A percentile compares a stretch with the other conserved stretches of the same genome.
Conservation (phyloP, 1,140 invertebrate genomes). For the Pararge aegeria region DNA sequence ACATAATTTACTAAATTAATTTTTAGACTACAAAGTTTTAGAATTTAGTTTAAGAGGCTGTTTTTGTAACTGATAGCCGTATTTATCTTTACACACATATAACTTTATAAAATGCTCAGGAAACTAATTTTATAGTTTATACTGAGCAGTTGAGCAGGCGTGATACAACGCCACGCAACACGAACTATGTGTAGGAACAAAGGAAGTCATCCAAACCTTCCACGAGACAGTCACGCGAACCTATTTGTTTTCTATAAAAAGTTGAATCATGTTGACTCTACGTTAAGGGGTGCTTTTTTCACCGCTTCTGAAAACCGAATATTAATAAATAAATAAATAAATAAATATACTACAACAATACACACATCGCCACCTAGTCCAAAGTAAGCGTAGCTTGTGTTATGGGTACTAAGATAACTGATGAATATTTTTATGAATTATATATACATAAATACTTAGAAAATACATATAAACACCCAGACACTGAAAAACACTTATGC, state of each 20-base stretch:
- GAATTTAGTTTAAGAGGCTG: background rate
- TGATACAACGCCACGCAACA: constrained; percentile 47
- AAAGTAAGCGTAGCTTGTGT: too few relatives aligned
- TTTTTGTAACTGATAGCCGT: background rate
- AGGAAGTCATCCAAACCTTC: constrained; percentile 68
- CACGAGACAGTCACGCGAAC: constrained; percentile 28
- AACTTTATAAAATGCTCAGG: background rate
- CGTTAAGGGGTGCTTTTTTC: background rate
- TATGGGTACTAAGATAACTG: too few relatives aligned
- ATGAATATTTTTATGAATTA: too few relatives aligned
- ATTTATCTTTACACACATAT: background rate
- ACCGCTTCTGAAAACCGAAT: too few relatives aligned
- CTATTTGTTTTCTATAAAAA: constrained; percentile 24
- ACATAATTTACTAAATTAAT: too few relatives aligned
- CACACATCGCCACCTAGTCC: too few relatives aligned
- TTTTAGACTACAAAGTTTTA: too few relatives aligned
- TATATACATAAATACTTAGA: too few relatives aligned
- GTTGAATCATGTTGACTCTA: constrained; percentile 12
- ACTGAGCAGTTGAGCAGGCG: constrained; percentile 24
- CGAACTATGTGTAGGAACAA: constrained; percentile 65
- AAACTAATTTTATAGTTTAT: constrained; percentile 12
- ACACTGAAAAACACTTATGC: too few relatives aligned
- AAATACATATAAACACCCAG: too few relatives aligned
- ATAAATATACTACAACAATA: too few relatives aligned
- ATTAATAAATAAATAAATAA: too few relatives aligned